These are phyloP conservation scores for Pseudomyrmex pallidus DNA, from an alignment of 1,140 invertebrate genomes.

Conservation along the genomic window DNA sequence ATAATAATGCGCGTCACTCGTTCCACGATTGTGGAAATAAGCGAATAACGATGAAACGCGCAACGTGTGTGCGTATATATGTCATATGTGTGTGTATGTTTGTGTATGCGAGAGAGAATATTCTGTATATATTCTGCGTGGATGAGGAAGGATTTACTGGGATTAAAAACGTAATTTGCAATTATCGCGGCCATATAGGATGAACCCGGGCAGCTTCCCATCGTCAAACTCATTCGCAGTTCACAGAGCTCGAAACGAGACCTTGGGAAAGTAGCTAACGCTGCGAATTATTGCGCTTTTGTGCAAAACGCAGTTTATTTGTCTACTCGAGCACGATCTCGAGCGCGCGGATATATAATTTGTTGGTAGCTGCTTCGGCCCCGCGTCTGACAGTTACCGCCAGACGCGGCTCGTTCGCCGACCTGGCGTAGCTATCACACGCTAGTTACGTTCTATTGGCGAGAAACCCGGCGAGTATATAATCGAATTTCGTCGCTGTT, in stretches of 20 bases:
- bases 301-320: conserved; percentile 36
- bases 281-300: conserved; percentile 46
- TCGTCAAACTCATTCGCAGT: conserved; percentile 4
- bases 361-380: conserved; percentile 48
- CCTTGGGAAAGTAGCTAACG: conserved; percentile 38
- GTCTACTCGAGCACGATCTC: neutral
- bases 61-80: neutral
- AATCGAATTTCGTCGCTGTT: conserved; percentile 71
- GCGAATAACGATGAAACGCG: conserved; percentile 4
- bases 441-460: conserved; percentile 68
- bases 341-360: conserved; percentile 28
- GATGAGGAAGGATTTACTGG: neutral
- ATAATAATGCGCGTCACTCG: neutral
- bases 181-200: conserved; percentile 34
- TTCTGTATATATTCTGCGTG: neutral
- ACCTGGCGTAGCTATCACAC: conserved; percentile 57
- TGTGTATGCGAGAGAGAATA: too few relatives aligned
- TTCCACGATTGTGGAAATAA: conserved; percentile 24
- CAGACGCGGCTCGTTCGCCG: conserved; percentile 63
- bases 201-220: neutral
- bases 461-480: conserved; percentile 63
- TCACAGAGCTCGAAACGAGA: conserved; percentile 24
- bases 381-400: neutral
- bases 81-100: too few relatives aligned
- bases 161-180: conserved; percentile 59